Conservation (phyloP, 2,888 invertebrate species). For the Phengaris alcon region DNA sequence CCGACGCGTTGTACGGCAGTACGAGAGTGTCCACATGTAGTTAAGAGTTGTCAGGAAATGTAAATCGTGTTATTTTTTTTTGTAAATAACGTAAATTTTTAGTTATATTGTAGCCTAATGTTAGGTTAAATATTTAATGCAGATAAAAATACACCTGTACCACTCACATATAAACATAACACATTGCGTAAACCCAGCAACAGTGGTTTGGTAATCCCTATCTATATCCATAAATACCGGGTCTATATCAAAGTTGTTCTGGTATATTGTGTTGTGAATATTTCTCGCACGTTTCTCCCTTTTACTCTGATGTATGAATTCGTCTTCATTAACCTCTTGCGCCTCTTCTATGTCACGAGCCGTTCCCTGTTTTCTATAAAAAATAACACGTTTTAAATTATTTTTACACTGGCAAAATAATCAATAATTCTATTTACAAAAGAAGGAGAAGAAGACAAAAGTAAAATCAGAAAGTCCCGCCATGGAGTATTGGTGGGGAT, state of each 20-base stretch:
- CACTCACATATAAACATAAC: slow-evolving; percentile 70
- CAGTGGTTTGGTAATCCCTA: slow-evolving; percentile 43
- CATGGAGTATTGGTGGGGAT: too few species aligned
- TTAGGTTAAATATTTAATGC: too few species aligned
- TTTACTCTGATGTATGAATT: slow-evolving; percentile 39
- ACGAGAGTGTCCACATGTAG: too few species aligned
- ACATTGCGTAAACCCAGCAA: slow-evolving; percentile 66
- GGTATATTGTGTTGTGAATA: slow-evolving; percentile 52
- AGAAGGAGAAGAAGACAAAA: slow-evolving; percentile 1
- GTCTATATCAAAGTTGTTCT: slow-evolving; percentile 59
- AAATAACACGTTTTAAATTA: slow-evolving; percentile 1
- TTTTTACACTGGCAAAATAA: neutral
- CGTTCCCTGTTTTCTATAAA: slow-evolving; percentile 61
- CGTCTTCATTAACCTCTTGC: slow-evolving; percentile 60
- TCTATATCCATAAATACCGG: slow-evolving; percentile 39
- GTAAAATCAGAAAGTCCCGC: neutral
- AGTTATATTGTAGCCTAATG: too few species aligned
- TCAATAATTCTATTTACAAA: neutral
- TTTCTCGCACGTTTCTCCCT: slow-evolving; percentile 46
- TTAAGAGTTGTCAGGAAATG: too few species aligned
- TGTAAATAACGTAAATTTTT: too few species aligned
- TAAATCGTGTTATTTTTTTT: too few species aligned
- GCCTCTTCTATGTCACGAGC: slow-evolving; percentile 62
- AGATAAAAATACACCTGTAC: neutral
- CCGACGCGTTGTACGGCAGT: too few species aligned